Evolutionary conservation across 2,797 vertebrate genomes (phyloP), one percentile per base, ranked within the genome.

Genomic region (Centropyge bicolor): DNA sequence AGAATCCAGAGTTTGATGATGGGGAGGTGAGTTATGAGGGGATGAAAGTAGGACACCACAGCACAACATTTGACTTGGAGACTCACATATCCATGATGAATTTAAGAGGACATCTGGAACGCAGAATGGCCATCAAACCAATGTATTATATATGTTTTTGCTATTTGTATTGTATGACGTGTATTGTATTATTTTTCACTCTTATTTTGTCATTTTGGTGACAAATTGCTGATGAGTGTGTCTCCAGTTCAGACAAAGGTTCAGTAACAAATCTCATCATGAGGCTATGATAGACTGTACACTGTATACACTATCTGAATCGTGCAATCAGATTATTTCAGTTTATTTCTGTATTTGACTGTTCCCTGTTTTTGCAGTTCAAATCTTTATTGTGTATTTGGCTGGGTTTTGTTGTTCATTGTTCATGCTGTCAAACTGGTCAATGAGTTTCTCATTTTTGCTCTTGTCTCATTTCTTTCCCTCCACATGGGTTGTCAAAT

Each of bases 1-100:
- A 85, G 74, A 76, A 88, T 74, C 79, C 82, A 76, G 76, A 78
- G 60, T 80, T 78, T 70, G 69, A 88, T 88, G 89, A 93, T 78
- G 78, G 27, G 27, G 70, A 79, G 74, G 68, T 49, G 49, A 59
- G 59, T 83, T 86, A 88, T 77, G 80, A 85, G 52, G 61, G 70
- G 78, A 70, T 82, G 65, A 86, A 88, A 83, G 70, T 77, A 63
- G 70, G 61, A 76, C 68, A 63, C 45, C 14, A 31, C 31, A 56
- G 60, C 55, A 63, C 71, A 70, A 72, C 54, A 62, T 74, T 62
- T 76, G 62, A 87, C 65, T 55, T 31, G 59, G 70, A 85, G 80
- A 56, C 57, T 72, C 11, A 11, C 14, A 70, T 70, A 46, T 38
- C 43, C 12, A 11, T 74, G 51, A 51, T 48, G 20, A 49, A 66